These are phyloP conservation scores for Drosophila peninsularis DNA, from an alignment of 2,888 invertebrate species.

Conservation along the genomic window DNA sequence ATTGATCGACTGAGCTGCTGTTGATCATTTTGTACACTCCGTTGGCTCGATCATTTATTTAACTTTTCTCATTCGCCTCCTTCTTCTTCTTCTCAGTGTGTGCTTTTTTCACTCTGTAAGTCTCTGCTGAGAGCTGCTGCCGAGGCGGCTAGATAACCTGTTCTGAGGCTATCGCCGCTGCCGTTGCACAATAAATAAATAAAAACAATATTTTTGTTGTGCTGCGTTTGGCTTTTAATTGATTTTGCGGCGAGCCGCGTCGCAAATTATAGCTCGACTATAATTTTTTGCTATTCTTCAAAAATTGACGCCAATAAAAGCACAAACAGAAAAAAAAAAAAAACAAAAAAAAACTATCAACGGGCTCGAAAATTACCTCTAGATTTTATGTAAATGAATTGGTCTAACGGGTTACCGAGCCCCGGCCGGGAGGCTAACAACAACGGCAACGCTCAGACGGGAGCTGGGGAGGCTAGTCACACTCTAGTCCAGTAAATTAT, in stretches of 20 bases:
- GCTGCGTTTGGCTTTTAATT: slow-evolving; percentile 71
- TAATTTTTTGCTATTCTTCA: slow-evolving; percentile 66
- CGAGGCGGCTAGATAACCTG: slow-evolving; percentile 70
- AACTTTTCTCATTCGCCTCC: not conserved
- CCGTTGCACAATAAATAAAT: slow-evolving; percentile 77
- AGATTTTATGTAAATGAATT: slow-evolving; percentile 66
- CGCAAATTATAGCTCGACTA: slow-evolving; percentile 65
- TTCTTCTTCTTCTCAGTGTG: not conserved
- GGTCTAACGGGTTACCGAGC: slow-evolving; percentile 49
- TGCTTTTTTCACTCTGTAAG: slow-evolving; percentile 7
- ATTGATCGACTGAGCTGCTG: slow-evolving; percentile 57
- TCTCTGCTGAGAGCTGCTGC: slow-evolving; percentile 43
- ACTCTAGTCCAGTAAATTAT: slow-evolving; percentile 58
- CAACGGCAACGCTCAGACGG: slow-evolving; percentile 4
- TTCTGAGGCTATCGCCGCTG: slow-evolving; percentile 58
- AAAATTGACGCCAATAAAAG: slow-evolving; percentile 69
- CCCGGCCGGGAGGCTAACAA: slow-evolving; percentile 33
- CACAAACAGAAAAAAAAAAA: slow-evolving; percentile 30
- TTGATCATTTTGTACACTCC: slow-evolving; percentile 24
- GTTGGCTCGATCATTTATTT: slow-evolving; percentile 22
- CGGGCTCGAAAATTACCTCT: slow-evolving; percentile 44
- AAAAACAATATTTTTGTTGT: slow-evolving; percentile 57
- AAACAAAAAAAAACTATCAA: slow-evolving; percentile 16
- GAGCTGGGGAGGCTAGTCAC: slow-evolving; percentile 2
- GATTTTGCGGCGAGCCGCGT: slow-evolving; percentile 63